phyloP scores from a whole-genome alignment of 2,797 vertebrate species.

The Sebastes dallii region DNA sequence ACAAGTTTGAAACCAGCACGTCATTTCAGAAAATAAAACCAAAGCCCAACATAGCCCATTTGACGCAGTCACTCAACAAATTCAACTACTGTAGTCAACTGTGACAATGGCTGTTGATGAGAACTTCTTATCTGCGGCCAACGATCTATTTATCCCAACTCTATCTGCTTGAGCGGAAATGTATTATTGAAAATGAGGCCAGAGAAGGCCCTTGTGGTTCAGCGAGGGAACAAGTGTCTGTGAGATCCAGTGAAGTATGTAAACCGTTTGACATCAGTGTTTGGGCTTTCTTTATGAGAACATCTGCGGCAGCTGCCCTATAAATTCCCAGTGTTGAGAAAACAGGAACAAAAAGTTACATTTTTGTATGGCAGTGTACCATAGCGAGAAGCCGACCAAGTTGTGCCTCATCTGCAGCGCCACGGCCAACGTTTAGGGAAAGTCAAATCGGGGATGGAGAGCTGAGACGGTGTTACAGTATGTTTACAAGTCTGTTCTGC shows the following conservation, averaged over 20 bases:
- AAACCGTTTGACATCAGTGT: slow-evolving; percentile 84
- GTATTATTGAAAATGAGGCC: slow-evolving; percentile 58
- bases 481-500: slow-evolving; percentile 58
- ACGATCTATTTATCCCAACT: slow-evolving; percentile 45
- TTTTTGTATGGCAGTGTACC: slow-evolving; percentile 84
- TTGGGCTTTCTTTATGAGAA: slow-evolving; percentile 83
- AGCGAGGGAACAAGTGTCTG: slow-evolving; percentile 73
- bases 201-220: slow-evolving; percentile 60
- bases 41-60: background rate
- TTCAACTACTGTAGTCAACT: slow-evolving; percentile 7
- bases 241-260: slow-evolving; percentile 73
- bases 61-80: slow-evolving; percentile 28
- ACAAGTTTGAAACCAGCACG: background rate
- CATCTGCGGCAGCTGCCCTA: slow-evolving; percentile 85
- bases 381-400: slow-evolving; percentile 66
- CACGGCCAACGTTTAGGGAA: slow-evolving; percentile 63
- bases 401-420: slow-evolving; percentile 69
- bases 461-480: slow-evolving; percentile 44
- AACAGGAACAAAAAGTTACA: slow-evolving; percentile 81
- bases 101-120: slow-evolving; percentile 36
- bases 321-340: slow-evolving; percentile 82
- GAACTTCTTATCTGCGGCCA: slow-evolving; percentile 44
- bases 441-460: slow-evolving; percentile 74
- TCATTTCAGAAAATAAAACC: slow-evolving; percentile 20
- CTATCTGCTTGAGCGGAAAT: slow-evolving; percentile 39